Conservation (phyloP, 1,140 invertebrate genomes). For the Triops longicaudatus region DNA sequence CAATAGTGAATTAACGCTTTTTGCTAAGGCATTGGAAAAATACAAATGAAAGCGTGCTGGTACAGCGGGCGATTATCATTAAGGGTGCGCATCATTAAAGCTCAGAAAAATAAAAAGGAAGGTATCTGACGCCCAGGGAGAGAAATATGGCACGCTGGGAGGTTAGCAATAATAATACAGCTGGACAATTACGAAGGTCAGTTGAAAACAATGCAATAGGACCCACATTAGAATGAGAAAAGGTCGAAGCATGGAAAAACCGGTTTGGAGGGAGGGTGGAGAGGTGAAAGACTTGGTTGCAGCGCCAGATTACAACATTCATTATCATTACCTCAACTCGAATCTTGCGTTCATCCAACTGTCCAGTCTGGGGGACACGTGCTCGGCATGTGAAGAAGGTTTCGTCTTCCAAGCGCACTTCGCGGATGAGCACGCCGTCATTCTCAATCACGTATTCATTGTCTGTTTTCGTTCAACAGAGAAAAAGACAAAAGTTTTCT, state of each 20-base stretch:
- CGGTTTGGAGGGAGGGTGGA: background rate
- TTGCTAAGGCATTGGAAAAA: background rate
- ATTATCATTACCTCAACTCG: constrained; percentile 56
- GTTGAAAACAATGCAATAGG: background rate
- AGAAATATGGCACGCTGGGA: constrained; percentile 4
- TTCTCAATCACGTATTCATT: constrained; percentile 62
- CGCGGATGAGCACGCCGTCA: constrained; percentile 66
- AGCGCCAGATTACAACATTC: background rate
- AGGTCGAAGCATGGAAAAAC: background rate
- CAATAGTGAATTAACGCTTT: constrained; percentile 13
- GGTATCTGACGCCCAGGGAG: background rate
- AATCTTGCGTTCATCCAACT: constrained; percentile 62
- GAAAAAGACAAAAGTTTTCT: background rate
- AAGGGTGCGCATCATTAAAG: background rate
- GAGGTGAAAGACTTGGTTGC: background rate
- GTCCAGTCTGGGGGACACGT: constrained; percentile 66
- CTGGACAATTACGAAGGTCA: background rate
- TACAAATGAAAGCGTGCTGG: constrained; percentile 4
- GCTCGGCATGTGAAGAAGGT: constrained; percentile 76
- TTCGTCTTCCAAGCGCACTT: constrained; percentile 69
- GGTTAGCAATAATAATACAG: background rate
- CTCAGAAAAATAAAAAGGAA: background rate
- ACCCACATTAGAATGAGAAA: background rate
- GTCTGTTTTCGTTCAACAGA: constrained; percentile 36
- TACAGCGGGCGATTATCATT: background rate